Evolutionary conservation across 2,113 vertebrate genomes (phyloP).

Genomic region (Paramisgurnus dabryanus): DNA sequence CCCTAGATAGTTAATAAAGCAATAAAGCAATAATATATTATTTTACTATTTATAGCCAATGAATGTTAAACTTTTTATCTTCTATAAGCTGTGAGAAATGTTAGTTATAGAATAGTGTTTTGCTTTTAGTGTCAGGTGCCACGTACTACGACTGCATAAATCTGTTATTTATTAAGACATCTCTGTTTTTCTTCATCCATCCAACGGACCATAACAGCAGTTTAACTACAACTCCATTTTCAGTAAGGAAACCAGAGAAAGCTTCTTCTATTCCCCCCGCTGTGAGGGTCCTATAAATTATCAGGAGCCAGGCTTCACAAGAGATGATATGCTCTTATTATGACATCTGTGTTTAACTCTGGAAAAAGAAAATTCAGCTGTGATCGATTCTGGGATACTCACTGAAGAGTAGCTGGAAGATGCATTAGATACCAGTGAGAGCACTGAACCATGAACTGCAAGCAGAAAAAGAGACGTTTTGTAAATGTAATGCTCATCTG

Average conservation of each 20-base stretch:
- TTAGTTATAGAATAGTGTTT: not conserved
- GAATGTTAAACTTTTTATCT: not conserved
- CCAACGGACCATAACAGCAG: not conserved
- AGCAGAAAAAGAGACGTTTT: slow-evolving; percentile 18
- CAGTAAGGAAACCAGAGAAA: slow-evolving; percentile 26
- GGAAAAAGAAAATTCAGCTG: not conserved
- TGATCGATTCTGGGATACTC: slow-evolving; percentile 66
- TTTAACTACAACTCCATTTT: slow-evolving; percentile 1
- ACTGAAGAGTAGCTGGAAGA: slow-evolving; percentile 95
- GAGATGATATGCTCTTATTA: not conserved
- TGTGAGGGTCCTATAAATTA: slow-evolving; percentile 5
- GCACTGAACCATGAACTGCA: slow-evolving; percentile 92
- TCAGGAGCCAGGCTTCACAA: not conserved
- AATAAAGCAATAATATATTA: slow-evolving; percentile 14
- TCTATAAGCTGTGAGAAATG: not conserved
- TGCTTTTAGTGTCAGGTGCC: not conserved
- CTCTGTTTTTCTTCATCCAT: not conserved
- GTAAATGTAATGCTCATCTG: too few species aligned
- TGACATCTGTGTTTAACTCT: not conserved
- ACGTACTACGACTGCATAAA: not conserved
- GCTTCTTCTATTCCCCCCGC: not conserved
- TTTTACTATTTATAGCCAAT: not conserved
- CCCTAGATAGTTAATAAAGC: slow-evolving; percentile 22
- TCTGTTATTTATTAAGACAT: not conserved
- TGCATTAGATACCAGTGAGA: slow-evolving; percentile 92